Percentiles rank a stretch among this genome's conserved stretches.
Conservation (phyloP, 2,888 invertebrate genomes). For the Standfussiana lucernea region DNA sequence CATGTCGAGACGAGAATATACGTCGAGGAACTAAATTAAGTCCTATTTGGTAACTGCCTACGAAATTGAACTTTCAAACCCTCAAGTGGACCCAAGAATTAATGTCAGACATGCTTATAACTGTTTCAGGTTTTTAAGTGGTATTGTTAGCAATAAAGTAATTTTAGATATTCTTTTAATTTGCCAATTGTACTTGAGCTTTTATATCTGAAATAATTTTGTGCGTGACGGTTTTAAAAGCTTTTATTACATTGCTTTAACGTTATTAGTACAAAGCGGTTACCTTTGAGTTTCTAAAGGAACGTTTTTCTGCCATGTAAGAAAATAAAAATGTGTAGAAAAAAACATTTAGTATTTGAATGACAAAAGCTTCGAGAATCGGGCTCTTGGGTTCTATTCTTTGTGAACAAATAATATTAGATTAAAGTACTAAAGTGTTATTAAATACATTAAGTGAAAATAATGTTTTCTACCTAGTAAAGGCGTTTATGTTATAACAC, state of each 20-base stretch:
- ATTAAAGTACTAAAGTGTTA: not conserved
- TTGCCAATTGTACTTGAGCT: not conserved
- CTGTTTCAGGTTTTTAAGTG: slow-evolving; percentile 31
- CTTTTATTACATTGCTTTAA: not conserved
- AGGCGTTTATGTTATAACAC: slow-evolving; percentile 15
- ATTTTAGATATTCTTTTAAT: not conserved
- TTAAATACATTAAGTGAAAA: not conserved
- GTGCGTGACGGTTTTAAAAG: slow-evolving; percentile 3
- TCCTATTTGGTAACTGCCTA: slow-evolving; percentile 63
- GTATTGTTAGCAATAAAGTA: slow-evolving; percentile 2
- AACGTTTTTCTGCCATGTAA: not conserved
- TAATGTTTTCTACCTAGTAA: not conserved
- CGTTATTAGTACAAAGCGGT: slow-evolving; percentile 22
- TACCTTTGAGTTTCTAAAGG: slow-evolving; percentile 13
- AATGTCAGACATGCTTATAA: slow-evolving; percentile 11
- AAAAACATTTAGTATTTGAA: slow-evolving; percentile 24
- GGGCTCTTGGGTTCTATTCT: slow-evolving; percentile 7
- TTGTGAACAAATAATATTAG: not conserved
- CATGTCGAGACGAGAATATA: slow-evolving; percentile 65
- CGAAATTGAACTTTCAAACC: slow-evolving; percentile 44
- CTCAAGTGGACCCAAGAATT: slow-evolving; percentile 40
- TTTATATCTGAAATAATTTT: not conserved
- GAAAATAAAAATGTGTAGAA: slow-evolving; percentile 10
- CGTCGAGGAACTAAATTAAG: slow-evolving; percentile 70
- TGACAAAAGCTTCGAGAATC: slow-evolving; percentile 33